Conservation (phyloP, 2,888 invertebrate species). For the Noctua janthe region DNA sequence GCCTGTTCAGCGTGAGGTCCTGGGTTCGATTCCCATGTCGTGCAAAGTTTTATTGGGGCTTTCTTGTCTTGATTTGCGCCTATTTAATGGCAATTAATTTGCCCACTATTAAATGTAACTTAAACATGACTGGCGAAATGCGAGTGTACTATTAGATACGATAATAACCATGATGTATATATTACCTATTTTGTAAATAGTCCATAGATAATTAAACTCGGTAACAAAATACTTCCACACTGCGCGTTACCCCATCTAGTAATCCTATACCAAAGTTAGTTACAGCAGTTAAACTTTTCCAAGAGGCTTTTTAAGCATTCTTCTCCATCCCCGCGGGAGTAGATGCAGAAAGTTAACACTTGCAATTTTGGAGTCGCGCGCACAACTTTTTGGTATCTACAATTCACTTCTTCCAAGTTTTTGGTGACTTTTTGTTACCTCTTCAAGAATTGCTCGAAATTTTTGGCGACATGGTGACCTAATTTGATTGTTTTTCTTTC, state of each 20-base stretch:
- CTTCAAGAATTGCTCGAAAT: background rate
- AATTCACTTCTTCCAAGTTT: conserved; percentile 49
- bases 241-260: conserved; percentile 28
- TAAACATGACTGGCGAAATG: background rate
- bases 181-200: no score
- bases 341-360: conserved; percentile 66
- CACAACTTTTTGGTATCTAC: conserved; percentile 65
- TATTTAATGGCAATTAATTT: background rate
- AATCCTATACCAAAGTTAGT: conserved; percentile 19
- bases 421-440: conserved; percentile 11
- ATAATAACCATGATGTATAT: no score
- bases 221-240: background rate
- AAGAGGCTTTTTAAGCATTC: conserved; percentile 67
- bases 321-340: conserved; percentile 47
- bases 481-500: conserved; percentile 6
- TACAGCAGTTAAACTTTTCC: conserved; percentile 60
- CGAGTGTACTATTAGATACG: background rate
- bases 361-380: conserved; percentile 57
- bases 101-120: background rate
- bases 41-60: background rate
- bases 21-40: background rate
- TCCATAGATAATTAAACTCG: no score
- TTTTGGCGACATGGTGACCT: background rate
- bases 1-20: background rate
- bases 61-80: background rate